phyloP scores from a whole-genome alignment of 2,888 invertebrate species.

The Zeuzera pyrina region DNA sequence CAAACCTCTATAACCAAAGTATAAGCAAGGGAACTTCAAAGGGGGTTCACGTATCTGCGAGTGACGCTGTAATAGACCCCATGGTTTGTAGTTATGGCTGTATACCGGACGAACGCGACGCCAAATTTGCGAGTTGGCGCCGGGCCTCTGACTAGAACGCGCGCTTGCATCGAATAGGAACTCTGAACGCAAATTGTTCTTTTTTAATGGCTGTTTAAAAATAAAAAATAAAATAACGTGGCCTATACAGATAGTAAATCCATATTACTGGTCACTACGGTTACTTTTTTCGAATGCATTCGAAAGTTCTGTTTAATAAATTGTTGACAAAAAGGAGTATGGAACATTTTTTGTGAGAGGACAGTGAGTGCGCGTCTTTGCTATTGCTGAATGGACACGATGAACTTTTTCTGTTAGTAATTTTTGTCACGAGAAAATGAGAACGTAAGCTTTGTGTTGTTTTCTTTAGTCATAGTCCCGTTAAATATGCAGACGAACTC shows the following conservation, averaged over 20 bases:
- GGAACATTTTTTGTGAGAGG: constrained; percentile 26
- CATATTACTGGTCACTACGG: too few species aligned
- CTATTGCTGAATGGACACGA: constrained; percentile 47
- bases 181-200: constrained; percentile 26
- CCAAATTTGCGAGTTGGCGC: constrained; percentile 55
- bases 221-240: constrained; percentile 10
- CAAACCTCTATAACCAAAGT: too few species aligned
- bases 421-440: constrained; percentile 62
- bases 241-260: constrained; percentile 4
- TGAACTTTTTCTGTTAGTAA: constrained; percentile 50
- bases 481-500: too few species aligned
- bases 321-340: constrained; percentile 19
- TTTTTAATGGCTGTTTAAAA: constrained; percentile 5
- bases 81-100: constrained; percentile 47
- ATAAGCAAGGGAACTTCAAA: constrained; percentile 13
- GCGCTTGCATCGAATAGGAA: constrained; percentile 46
- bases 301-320: constrained; percentile 19
- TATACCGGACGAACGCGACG: constrained; percentile 32
- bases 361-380: constrained; percentile 36
- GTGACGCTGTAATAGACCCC: constrained; percentile 52
- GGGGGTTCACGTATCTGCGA: constrained; percentile 63
- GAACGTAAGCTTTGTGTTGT: constrained; percentile 57
- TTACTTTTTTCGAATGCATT: constrained; percentile 6
- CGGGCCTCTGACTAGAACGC: constrained; percentile 62
- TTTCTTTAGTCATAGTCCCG: constrained; percentile 21